Evolutionary conservation across 2,797 vertebrate species (phyloP), one percentile per base, ranked within the genome.

Genomic region (Sebastes miniatus): DNA sequence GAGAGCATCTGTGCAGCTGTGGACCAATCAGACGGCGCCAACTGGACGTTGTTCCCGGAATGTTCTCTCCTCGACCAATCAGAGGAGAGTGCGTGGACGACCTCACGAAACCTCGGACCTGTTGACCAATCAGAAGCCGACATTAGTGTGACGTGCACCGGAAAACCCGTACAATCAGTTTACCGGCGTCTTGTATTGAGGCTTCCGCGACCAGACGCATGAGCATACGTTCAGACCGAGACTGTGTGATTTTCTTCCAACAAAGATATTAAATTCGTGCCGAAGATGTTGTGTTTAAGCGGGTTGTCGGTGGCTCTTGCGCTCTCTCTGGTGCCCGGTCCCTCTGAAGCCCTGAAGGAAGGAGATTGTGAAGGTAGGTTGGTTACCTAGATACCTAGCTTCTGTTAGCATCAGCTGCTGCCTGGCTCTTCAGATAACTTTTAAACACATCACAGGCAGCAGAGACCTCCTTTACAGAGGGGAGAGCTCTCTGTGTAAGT

Each of bases 341-440:
- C 83, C 5, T 61, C 83, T 8, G 94, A 91, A 72, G 94, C 96
- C 29, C 90, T 98, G 81, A 96, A 94, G 29, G 95, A 96, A 4
- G 97, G 97, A 68, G 97, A 98, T 1, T 98, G 98, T 90, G 97
- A 98, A 96, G 97, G 97, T 98, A 94, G 93, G 96, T 67, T 25
- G 31, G 70, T 1, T 43, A 43, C 39, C 39, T 43, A 43, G 39
- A 43, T 43, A 1, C 39, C 27, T 82, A 88, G 82, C 88, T 66
- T 3, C 32, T 0, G 34, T 14, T 86, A 83, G 70, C 79, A 34
- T 67, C 8, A 25, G 8, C 50, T 43, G 18, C 5, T 56, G 22
- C 22, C 54, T 24, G 52, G n/a, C 54, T 56, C 22, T 56, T 13
- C 22, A 56, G 54, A 43, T 11, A 36, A 58, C 62, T 70, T 74